Evolutionary conservation across 1,140 invertebrate genomes (phyloP).

Genomic region (Plectus sambesii): DNA sequence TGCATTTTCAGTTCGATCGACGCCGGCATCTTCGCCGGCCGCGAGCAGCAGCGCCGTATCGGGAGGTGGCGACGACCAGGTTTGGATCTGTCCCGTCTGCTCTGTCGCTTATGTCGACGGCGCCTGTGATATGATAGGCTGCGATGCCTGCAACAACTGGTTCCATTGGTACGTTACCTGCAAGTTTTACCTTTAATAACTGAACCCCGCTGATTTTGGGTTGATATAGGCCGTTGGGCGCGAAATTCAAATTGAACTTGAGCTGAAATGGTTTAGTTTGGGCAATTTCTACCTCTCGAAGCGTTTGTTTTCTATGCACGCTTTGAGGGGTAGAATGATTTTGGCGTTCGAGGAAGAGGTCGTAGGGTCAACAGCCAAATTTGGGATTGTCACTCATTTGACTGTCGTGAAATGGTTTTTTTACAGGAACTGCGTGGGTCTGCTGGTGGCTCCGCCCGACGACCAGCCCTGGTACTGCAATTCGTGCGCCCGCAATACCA

Average conservation of each 20-base stretch:
- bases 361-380: too few species aligned
- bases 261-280: conserved; percentile 11
- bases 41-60: too few species aligned
- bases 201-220: conserved; percentile 1
- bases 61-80: too few species aligned
- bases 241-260: conserved; percentile 7
- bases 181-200: background rate
- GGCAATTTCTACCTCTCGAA: conserved; percentile 12
- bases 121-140: conserved; percentile 33
- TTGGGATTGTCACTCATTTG: background rate
- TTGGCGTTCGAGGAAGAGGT: too few species aligned
- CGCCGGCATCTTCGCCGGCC: too few species aligned
- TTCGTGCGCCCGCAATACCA: too few species aligned
- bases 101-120: conserved; percentile 34
- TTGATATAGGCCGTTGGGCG: conserved; percentile 8
- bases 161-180: conserved; percentile 29
- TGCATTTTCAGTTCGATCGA: too few species aligned
- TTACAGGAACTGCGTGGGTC: conserved; percentile 29
- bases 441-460: conserved; percentile 28
- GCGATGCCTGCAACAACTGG: conserved; percentile 31
- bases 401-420: conserved; percentile 8
- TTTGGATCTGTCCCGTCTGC: conserved; percentile 34
- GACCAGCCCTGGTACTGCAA: conserved; percentile 27
- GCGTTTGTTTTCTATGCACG: too few species aligned
- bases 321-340: too few species aligned